Conservation (phyloP, 2,113 vertebrate genomes). For the Promerops cafer region DNA sequence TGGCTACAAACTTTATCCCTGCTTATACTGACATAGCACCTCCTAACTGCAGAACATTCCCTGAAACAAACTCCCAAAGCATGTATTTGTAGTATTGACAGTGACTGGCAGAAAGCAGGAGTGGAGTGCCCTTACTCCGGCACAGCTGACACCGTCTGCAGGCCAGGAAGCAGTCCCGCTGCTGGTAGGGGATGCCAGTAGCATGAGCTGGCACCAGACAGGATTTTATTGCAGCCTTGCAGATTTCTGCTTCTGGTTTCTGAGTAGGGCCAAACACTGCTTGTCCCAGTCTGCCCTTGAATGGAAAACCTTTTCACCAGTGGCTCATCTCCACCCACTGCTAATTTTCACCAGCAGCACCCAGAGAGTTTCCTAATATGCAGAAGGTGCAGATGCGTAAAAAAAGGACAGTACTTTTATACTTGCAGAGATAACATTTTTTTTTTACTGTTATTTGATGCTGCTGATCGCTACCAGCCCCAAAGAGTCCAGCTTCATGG, state of each 20-base stretch:
- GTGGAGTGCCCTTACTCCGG: neutral
- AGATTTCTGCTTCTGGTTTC: neutral
- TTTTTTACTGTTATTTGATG: neutral
- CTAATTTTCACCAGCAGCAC: neutral
- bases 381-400: neutral
- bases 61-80: neutral
- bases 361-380: neutral
- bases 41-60: neutral
- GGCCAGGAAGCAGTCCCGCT: neutral
- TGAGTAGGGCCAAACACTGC: neutral
- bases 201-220: neutral
- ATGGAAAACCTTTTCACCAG: neutral
- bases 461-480: neutral
- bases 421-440: neutral
- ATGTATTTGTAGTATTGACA: neutral
- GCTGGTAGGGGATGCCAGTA: neutral
- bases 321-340: neutral
- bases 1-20: neutral
- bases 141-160: neutral
- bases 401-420: neutral
- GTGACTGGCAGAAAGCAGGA: neutral
- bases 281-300: neutral
- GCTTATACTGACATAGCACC: neutral
- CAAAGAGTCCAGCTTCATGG: neutral
- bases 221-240: neutral